Conservation (phyloP, 1,140 invertebrate species). For the Mycetomoellerius zeteki region DNA sequence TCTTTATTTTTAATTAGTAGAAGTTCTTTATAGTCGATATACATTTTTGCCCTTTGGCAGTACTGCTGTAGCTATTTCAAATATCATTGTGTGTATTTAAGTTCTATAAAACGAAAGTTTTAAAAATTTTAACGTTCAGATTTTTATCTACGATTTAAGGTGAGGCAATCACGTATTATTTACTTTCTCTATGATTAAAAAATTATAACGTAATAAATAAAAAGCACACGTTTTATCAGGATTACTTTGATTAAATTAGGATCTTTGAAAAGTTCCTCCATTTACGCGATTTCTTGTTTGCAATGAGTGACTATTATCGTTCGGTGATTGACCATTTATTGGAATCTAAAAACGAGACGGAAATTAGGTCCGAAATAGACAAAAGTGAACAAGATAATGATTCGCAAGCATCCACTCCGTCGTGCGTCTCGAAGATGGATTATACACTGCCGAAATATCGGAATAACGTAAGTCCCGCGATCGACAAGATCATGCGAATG, state of each 20-base stretch:
- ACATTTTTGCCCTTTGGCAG: not conserved
- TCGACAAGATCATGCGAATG: constrained; percentile 25
- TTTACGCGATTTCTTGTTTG: too few relatives aligned
- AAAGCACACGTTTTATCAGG: not conserved
- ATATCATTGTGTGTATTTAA: not conserved
- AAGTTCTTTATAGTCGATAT: not conserved
- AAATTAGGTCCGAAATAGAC: not conserved
- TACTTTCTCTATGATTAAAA: not conserved
- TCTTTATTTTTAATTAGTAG: too few relatives aligned
- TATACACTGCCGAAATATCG: not conserved
- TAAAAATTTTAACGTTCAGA: not conserved
- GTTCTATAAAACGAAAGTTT: not conserved
- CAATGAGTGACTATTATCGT: not conserved
- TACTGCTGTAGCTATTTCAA: not conserved
- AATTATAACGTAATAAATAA: not conserved
- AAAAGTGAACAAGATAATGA: not conserved
- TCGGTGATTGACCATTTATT: not conserved
- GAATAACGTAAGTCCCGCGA: constrained; percentile 23
- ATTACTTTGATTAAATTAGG: not conserved
- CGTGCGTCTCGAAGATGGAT: not conserved
- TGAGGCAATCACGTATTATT: not conserved
- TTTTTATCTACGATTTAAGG: not conserved
- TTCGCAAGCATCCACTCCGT: not conserved
- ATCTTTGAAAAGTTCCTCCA: not conserved
- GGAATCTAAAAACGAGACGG: not conserved